Evolutionary conservation across 2,888 invertebrate species (phyloP), one percentile per base, ranked within the genome.

Genomic region (Cephonodes hylas): DNA sequence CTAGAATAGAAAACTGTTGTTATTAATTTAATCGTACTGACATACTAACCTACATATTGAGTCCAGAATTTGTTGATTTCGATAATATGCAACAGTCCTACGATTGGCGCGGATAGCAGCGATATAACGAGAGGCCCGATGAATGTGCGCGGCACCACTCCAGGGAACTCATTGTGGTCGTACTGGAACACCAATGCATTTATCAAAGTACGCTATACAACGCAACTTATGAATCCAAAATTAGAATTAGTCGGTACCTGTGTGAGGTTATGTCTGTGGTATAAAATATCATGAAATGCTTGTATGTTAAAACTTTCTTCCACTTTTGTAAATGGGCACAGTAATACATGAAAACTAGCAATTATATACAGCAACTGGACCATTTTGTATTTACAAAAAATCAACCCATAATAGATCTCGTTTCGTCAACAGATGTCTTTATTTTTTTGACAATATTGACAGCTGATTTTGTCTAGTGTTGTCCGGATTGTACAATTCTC

Each of bases 221-320:
- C 74, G 73, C 74, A 76, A 74, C 75, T 66, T 77, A 77, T 58
- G 72, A 78, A 77, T 91, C 90, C 90, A 91, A 90, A 92, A 84
- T 91, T 92, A 91, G 91, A 91, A 76, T 83, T 78, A 76, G 67
- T 68, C 77, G 72, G 77, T 94, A 98, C 98, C 96, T 97, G 93
- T 63, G 96, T 93, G 72, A 98, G 93, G 93, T 98, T 97, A 87
- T 94, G 93, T 72, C 96, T 94, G 85, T 98, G 96, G 89, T 97
- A 98, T 57, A 99, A 93, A 78, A 99, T 94, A 91, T 99, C 99
- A 91, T 99, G 99, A 86, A 97, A 96, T 22, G 99, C 99, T 93
- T 99, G 99, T 63, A 99, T 93, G 92, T 99, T 99, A 86, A 99
- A 99, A 89, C 99, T 99, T 93, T 99, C 99, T 91, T 99, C 99